Conservation (phyloP, 2,113 vertebrate species). For the Apteryx owenii region DNA sequence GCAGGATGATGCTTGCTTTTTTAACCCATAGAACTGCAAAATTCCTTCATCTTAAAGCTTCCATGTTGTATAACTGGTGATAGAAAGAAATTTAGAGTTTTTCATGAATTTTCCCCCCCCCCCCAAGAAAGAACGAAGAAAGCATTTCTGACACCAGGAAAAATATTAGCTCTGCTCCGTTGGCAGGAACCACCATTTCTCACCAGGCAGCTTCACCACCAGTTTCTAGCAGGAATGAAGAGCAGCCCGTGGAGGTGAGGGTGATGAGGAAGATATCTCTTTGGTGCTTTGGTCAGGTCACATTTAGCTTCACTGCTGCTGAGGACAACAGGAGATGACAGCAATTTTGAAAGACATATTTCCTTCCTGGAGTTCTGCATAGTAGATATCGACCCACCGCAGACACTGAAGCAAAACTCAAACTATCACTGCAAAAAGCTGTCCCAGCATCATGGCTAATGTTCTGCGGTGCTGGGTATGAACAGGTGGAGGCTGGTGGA, state of each 20-base stretch:
- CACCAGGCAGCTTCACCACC: not conserved
- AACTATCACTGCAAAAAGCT: not conserved
- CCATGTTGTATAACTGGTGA: not conserved
- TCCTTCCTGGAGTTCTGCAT: not conserved
- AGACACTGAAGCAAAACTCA: not conserved
- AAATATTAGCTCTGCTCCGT: not conserved
- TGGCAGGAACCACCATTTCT: rapidly evolving
- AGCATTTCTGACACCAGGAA: not conserved
- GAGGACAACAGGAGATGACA: not conserved
- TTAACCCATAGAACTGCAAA: not conserved
- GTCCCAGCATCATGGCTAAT: not conserved
- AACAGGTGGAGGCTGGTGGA: not conserved
- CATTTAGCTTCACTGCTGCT: not conserved
- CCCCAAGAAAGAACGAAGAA: not conserved
- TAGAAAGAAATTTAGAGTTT: not conserved
- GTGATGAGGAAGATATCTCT: not conserved
- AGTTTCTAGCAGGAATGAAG: not conserved
- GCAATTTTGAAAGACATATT: not conserved
- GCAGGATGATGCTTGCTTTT: not conserved
- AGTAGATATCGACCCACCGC: not conserved
- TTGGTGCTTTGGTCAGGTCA: not conserved
- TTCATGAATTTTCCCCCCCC: not conserved
- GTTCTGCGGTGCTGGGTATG: rapidly evolving
- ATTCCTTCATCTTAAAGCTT: rapidly evolving
- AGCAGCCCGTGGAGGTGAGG: not conserved